Evolutionary conservation across 2,113 vertebrate genomes (phyloP).

Genomic region (Chamaetylas fuelleborni): DNA sequence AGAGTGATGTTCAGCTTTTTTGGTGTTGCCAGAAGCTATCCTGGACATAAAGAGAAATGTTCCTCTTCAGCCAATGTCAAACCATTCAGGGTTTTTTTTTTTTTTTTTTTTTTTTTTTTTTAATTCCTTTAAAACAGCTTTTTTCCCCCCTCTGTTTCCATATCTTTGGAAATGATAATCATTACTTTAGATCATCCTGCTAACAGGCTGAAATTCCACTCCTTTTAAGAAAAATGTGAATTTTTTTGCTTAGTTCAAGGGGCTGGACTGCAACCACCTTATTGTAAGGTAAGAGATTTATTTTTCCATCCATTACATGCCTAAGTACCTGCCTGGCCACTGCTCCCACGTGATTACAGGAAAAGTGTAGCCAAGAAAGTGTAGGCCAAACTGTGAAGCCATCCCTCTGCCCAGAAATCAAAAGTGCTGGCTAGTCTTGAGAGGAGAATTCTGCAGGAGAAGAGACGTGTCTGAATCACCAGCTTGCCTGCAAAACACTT

Average conservation of each 20-base stretch:
- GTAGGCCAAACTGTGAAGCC: background rate
- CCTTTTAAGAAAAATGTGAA: background rate
- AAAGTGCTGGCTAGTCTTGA: background rate
- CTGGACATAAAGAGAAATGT: background rate
- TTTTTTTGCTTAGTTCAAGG: background rate
- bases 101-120: too few species aligned
- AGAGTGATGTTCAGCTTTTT: slow-evolving; percentile 46
- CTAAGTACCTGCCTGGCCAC: background rate
- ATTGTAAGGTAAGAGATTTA: background rate
- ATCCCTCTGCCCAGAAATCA: background rate
- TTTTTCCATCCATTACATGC: background rate
- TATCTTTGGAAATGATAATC: background rate
- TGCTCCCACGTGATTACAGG: background rate
- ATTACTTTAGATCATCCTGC: background rate
- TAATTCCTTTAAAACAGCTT: background rate
- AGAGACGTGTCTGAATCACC: background rate
- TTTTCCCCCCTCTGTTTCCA: fast-evolving
- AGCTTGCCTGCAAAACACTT: background rate
- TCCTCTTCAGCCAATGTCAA: background rate
- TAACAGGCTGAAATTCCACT: background rate
- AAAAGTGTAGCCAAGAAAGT: background rate
- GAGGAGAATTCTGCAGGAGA: background rate
- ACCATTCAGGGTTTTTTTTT: background rate
- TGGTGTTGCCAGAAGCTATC: background rate
- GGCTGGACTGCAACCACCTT: background rate